phyloP scores from a whole-genome alignment of 37 sponge, comb jelly and placozoan species.

The Spongilla lacustris region DNA sequence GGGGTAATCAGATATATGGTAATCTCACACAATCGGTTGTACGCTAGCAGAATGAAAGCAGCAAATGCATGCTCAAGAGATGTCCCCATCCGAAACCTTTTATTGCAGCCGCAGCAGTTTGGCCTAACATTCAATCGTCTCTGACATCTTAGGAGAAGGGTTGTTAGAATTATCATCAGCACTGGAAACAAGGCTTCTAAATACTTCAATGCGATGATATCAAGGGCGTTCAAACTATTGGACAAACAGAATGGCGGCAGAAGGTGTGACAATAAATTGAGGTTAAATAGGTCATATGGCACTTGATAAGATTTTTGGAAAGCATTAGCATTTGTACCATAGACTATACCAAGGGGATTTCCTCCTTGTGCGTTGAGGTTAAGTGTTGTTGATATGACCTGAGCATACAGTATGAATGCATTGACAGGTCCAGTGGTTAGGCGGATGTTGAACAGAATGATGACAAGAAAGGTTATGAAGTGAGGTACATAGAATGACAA shows the following conservation, averaged over 20 bases:
- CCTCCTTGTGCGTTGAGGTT: slow-evolving; percentile 34
- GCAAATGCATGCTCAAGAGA: slow-evolving; percentile 55
- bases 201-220: slow-evolving; percentile 3
- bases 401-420: slow-evolving; percentile 64
- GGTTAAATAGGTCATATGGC: slow-evolving; percentile 44
- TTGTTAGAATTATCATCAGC: neutral
- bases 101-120: slow-evolving; percentile 28
- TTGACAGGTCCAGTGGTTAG: slow-evolving; percentile 59
- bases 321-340: neutral
- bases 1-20: slow-evolving; percentile 35
- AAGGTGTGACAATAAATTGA: slow-evolving; percentile 55
- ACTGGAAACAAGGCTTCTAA: neutral
- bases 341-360: slow-evolving; percentile 8
- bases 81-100: neutral
- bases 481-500: slow-evolving; percentile 37
- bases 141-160: neutral
- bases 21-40: slow-evolving; percentile 34
- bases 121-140: neutral
- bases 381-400: slow-evolving; percentile 12
- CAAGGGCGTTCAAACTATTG: slow-evolving; percentile 3
- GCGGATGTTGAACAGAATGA: slow-evolving; percentile 57
- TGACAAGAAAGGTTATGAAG: slow-evolving; percentile 15
- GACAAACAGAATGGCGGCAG: slow-evolving; percentile 38
- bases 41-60: slow-evolving; percentile 60
- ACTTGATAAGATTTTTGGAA: slow-evolving; percentile 7